phyloP scores from a whole-genome alignment of 2,113 vertebrate species.

The Empidonax traillii region DNA sequence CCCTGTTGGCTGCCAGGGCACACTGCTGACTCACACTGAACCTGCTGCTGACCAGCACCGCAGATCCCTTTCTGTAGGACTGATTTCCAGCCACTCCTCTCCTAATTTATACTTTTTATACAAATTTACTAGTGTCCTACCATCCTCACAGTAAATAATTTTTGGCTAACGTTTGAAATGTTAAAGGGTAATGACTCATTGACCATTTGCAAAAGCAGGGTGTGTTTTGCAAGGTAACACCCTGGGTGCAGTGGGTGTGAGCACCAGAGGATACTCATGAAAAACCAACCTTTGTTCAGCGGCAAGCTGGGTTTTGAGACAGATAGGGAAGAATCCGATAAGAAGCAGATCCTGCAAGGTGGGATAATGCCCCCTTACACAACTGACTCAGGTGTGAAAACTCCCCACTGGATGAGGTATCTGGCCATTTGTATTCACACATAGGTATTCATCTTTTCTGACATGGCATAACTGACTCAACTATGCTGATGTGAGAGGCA shows the following conservation, averaged over 20 bases:
- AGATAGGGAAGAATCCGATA: background rate
- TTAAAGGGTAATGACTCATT: background rate
- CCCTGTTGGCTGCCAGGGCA: background rate
- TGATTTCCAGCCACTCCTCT: background rate
- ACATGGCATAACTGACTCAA: background rate
- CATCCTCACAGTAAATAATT: background rate
- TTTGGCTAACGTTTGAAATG: background rate
- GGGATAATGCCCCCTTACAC: background rate
- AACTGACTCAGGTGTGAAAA: background rate
- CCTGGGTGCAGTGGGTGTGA: background rate
- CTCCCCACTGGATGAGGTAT: background rate
- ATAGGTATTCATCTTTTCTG: background rate
- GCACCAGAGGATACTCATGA: background rate
- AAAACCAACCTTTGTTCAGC: background rate
- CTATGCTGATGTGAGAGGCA: background rate
- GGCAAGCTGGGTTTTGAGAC: background rate
- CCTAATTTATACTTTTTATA: background rate
- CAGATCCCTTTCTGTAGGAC: background rate
- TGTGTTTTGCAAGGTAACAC: background rate
- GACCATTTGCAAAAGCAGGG: background rate
- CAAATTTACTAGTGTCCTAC: background rate
- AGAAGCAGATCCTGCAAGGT: background rate
- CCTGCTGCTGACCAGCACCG: background rate
- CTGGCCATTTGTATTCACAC: background rate
- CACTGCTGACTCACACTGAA: background rate